phyloP scores from a whole-genome alignment of 2,113 vertebrate species.

The Crotophaga sulcirostris region DNA sequence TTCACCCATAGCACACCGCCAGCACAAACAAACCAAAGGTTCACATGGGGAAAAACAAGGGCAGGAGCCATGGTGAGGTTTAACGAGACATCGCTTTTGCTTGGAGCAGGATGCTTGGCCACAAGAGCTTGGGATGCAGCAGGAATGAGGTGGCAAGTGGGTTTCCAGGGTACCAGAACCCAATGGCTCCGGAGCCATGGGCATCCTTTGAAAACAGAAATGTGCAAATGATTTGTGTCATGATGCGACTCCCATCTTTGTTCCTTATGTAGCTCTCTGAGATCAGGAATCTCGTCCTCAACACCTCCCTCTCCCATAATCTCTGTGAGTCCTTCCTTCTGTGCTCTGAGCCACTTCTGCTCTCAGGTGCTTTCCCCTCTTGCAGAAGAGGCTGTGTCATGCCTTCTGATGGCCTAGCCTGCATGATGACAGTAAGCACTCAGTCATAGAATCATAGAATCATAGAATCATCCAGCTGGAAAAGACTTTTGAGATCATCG shows the following conservation, averaged over 20 bases:
- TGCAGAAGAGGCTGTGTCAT: neutral
- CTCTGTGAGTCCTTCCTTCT: neutral
- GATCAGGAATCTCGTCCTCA: neutral
- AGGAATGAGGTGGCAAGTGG: fast-evolving
- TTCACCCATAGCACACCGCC: neutral
- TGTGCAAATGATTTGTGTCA: fast-evolving
- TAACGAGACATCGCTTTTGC: neutral
- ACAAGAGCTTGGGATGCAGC: neutral
- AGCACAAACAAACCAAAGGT: neutral
- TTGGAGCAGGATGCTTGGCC: fast-evolving
- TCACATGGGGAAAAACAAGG: fast-evolving
- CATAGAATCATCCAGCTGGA: too few relatives aligned
- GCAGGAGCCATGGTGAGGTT: neutral
- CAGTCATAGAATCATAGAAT: too few relatives aligned
- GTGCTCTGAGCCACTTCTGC: neutral
- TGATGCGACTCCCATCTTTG: neutral
- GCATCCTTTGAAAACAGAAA: neutral
- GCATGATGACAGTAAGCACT: neutral
- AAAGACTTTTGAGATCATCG: too few relatives aligned
- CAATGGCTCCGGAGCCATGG: fast-evolving
- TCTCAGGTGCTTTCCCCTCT: fast-evolving
- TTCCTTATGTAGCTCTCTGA: neutral
- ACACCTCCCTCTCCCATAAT: too few relatives aligned
- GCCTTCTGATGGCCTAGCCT: neutral
- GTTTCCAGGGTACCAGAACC: too few relatives aligned